Conservation (phyloP, 2,797 vertebrate genomes). For the Protonibea diacanthus region DNA sequence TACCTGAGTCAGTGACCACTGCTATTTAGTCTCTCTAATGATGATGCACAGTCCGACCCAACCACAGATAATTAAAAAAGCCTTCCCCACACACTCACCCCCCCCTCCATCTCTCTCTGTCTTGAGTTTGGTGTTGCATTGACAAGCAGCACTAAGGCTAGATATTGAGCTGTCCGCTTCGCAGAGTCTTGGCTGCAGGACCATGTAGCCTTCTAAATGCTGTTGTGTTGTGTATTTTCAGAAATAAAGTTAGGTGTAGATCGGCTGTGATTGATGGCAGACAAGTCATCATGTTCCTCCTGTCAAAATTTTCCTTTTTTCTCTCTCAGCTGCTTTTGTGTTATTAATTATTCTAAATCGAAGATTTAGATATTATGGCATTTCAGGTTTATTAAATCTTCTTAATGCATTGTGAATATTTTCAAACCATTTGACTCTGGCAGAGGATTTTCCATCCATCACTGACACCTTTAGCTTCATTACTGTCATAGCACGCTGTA, state of each 20-base stretch:
- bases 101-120: constrained; percentile 77
- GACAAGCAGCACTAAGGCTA: constrained; percentile 82
- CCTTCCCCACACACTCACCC: constrained; percentile 74
- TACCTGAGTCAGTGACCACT: constrained; percentile 99
- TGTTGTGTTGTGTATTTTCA: constrained; percentile 67
- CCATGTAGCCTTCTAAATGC: constrained; percentile 69
- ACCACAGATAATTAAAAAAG: constrained; percentile 98
- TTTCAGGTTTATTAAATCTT: neutral
- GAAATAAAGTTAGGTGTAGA: constrained; percentile 56
- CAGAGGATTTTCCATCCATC: neutral
- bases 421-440: neutral
- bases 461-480: neutral
- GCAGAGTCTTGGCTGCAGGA: constrained; percentile 76
- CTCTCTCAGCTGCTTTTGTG: constrained; percentile 10
- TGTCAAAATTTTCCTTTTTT: constrained; percentile 18
- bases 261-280: constrained; percentile 34
- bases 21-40: constrained; percentile 99
- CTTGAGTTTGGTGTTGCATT: constrained; percentile 85
- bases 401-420: neutral
- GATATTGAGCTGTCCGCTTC: constrained; percentile 88
- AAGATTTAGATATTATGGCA: constrained; percentile 7
- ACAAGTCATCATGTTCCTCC: constrained; percentile 42
- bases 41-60: constrained; percentile 99
- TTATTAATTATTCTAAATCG: neutral
- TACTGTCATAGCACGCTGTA: neutral